Base-by-base conservation (phyloP, 2,113 vertebrate genomes). In the Typhlomys cinereus region DNA sequence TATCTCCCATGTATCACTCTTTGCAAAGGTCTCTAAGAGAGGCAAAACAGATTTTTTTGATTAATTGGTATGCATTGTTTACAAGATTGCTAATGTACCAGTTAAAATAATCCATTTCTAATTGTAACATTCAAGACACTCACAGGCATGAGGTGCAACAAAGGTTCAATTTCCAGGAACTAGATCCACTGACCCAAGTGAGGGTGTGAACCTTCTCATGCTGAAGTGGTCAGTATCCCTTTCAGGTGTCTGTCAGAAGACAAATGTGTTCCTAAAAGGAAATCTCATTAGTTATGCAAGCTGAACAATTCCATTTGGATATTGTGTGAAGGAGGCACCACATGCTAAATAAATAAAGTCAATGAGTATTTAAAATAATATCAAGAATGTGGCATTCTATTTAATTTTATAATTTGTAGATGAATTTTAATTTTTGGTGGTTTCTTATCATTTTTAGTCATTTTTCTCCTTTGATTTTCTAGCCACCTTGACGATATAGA, bases 381-480 rank as follows among this genome's bases (percentile, higher is more conserved):
- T 17, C 31, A 67, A 34, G 15, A 81, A 27, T 25, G 27, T 59
- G 52, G 18, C 41, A 50, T 59, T 18, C 36, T 64, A 59, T 20
- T 11, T 86, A 52, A 10, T 15, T 48, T 61, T 11, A 15, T 70
- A 5, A 73, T 34, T 88, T 29, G 20, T 89, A 34, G 61, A 25
- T 39, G 75, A 64, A 11, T 85, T 92, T 94, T 79, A n/a, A 84
- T 71, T 89, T 91, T 87, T 88, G n/a, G 71, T 82, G 48, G 8
- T 81, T 85, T 88, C 36, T 3, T 29, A 57, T 73, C 25, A 8
- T 3, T 61, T 64, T 31, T 54, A 48, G 34, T 61, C n/a, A 36
- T 67, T 29, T 46, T 46, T 54, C 14, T 41, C 4, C 8, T 69
- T 74, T 70, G 25, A 70, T 46, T 91, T 23, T 23, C 39, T 44